Evolutionary conservation across 2,797 vertebrate species (phyloP), one percentile per base, ranked within the genome.

Genomic region (Takifugu rubripes): DNA sequence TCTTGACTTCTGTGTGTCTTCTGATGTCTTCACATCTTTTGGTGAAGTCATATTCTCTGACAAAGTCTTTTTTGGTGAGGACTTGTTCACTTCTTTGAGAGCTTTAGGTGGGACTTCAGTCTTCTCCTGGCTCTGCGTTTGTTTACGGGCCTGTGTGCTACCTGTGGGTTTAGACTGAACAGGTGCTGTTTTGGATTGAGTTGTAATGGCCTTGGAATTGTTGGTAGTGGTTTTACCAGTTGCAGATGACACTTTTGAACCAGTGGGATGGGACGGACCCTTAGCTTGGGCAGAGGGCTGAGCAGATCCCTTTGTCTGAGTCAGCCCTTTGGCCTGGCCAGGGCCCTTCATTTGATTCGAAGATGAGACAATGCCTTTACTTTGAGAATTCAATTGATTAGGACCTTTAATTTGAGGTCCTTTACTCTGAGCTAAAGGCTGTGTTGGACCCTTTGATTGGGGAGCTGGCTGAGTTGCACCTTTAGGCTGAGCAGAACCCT

Each of bases 1-100:
- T 88, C 92, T 94, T 8, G 75, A 83, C 91, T 90, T 95, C 2
- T 91, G 91, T 1, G 59, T 82, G 80, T 96, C 94, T 1, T 91
- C 71, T 71, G 75, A 54, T 68, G 88, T 88, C 82, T 92, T 94
- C 84, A 57, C 75, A 56, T 93, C 90, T 87, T 91, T 90, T 62
- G 86, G 64, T 58, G 83, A 72, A 66, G 79, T 84, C 68, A 82
- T 62, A 77, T 82, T 83, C 70, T 92, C 91, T 79, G 89, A 73
- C 44, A 75, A 49, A 65, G 81, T 77, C 82, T 78, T 93, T 89
- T 88, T 94, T 84, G 85, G 76, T 63, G 77, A 88, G 77, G 59
- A 63, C 84, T 89, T 97, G 88, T 86, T 53, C 53, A 90, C 89
- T 74, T 92, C 91, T 82, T 90, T 93, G 63, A 84, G 79, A 79